Conservation (phyloP, 2,888 invertebrate species). For the Acanthosepion esculentum region DNA sequence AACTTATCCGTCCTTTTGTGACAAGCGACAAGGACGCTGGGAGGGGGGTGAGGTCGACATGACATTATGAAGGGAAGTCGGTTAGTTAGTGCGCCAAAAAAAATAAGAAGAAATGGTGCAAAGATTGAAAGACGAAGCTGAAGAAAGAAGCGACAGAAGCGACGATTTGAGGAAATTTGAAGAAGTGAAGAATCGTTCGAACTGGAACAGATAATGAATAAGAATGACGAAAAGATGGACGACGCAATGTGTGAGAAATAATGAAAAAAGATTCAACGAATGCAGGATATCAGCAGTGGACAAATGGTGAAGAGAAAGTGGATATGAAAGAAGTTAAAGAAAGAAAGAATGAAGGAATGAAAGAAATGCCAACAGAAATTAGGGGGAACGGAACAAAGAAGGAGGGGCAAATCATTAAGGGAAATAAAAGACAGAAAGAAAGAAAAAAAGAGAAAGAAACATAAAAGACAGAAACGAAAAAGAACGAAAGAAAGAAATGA, state of each 20-base stretch:
- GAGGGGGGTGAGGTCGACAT: neutral
- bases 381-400: too few relatives aligned
- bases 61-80: neutral
- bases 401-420: too few relatives aligned
- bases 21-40: neutral
- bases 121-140: neutral
- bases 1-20: slow-evolving; percentile 18
- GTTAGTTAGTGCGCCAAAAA: neutral
- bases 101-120: neutral
- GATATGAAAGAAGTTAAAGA: neutral
- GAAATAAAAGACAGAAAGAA: too few relatives aligned
- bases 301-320: neutral
- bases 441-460: too few relatives aligned
- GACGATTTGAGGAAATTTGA: too few relatives aligned
- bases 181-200: too few relatives aligned
- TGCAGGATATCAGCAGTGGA: neutral
- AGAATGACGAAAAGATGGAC: too few relatives aligned
- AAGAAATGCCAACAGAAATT: neutral
- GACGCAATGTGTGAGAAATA: neutral
- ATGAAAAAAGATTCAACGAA: neutral
- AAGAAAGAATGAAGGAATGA: neutral
- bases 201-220: too few relatives aligned
- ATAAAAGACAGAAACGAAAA: too few relatives aligned
- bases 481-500: too few relatives aligned
- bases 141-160: too few relatives aligned